A percentile compares a stretch with the other conserved stretches of the same genome.
These are phyloP conservation scores for Arctopsyche grandis DNA, from an alignment of 1,140 invertebrate species.

Conservation along the genomic window DNA sequence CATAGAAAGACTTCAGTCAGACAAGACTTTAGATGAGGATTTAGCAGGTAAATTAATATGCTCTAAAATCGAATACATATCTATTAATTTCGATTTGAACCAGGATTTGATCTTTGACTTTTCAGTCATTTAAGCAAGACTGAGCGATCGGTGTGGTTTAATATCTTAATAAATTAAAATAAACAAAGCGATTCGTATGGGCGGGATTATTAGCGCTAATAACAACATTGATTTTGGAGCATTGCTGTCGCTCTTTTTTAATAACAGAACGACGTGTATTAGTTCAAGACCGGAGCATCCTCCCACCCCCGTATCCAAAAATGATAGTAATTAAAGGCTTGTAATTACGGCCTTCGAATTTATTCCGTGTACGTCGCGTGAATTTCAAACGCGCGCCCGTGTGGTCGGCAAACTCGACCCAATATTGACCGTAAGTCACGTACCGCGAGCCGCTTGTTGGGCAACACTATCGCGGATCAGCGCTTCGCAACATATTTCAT, in stretches of 20 bases:
- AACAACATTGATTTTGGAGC: background rate
- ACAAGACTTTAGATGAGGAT: too few relatives aligned
- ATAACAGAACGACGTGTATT: slow-evolving; percentile 45
- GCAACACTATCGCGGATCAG: slow-evolving; percentile 23
- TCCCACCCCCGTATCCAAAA: slow-evolving; percentile 47
- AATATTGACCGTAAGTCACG: slow-evolving; percentile 32
- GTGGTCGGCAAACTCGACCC: slow-evolving; percentile 36
- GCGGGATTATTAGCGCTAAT: background rate
- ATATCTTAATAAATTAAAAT: too few relatives aligned
- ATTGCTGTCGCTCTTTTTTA: slow-evolving; percentile 46
- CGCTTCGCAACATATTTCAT: slow-evolving; percentile 14
- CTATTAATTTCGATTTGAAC: too few relatives aligned
- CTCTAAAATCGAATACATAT: too few relatives aligned
- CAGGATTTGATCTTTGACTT: too few relatives aligned
- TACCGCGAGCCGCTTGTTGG: slow-evolving; percentile 27
- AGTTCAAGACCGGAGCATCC: slow-evolving; percentile 14
- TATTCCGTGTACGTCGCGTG: slow-evolving; percentile 43
- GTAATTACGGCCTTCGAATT: slow-evolving; percentile 50
- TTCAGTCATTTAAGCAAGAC: too few relatives aligned
- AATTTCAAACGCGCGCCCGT: slow-evolving; percentile 45
- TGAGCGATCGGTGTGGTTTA: too few relatives aligned
- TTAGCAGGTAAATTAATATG: too few relatives aligned
- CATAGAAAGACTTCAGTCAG: too few relatives aligned
- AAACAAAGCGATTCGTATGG: background rate
- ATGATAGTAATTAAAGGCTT: slow-evolving; percentile 51